Conservation (phyloP, 2,888 invertebrate species). For the Ormyrus rosae region DNA sequence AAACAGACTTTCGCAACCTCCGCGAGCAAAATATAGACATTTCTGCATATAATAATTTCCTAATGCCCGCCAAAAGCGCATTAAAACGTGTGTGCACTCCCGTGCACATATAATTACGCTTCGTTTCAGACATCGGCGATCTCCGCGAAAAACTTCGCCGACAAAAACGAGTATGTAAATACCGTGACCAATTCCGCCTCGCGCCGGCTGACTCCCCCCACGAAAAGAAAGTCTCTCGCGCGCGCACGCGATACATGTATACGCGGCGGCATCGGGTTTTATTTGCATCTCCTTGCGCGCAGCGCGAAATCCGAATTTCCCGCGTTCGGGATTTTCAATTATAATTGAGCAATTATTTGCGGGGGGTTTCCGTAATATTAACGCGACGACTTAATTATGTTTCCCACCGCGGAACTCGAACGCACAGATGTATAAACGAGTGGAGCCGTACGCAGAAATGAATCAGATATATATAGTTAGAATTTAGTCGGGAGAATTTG, state of each 20-base stretch:
- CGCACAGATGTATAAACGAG: too few relatives aligned
- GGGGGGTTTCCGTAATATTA: constrained; percentile 34
- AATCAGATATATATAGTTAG: too few relatives aligned
- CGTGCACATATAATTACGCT: constrained; percentile 11
- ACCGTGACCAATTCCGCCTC: constrained; percentile 40
- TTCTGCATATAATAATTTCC: constrained; percentile 6
- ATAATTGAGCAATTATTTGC: constrained; percentile 51
- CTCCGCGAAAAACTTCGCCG: not conserved
- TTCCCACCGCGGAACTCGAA: not conserved
- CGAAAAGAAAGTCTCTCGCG: constrained; percentile 9
- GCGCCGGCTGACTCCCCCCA: too few relatives aligned
- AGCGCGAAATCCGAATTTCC: constrained; percentile 33
- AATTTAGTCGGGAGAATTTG: too few relatives aligned
- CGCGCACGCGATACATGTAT: not conserved
- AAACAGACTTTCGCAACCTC: not conserved
- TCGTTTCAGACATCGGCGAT: constrained; percentile 13
- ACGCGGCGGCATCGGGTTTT: not conserved
- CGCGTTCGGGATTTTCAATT: constrained; percentile 47
- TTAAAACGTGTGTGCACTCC: not conserved
- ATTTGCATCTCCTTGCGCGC: not conserved
- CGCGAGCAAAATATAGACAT: not conserved
- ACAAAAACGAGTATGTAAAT: constrained; percentile 48
- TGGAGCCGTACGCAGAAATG: too few relatives aligned
- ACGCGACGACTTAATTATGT: constrained; percentile 51
- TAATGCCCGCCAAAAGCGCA: not conserved